phyloP scores from a whole-genome alignment of 2,113 vertebrate species.

The Pachyramphus minor region DNA sequence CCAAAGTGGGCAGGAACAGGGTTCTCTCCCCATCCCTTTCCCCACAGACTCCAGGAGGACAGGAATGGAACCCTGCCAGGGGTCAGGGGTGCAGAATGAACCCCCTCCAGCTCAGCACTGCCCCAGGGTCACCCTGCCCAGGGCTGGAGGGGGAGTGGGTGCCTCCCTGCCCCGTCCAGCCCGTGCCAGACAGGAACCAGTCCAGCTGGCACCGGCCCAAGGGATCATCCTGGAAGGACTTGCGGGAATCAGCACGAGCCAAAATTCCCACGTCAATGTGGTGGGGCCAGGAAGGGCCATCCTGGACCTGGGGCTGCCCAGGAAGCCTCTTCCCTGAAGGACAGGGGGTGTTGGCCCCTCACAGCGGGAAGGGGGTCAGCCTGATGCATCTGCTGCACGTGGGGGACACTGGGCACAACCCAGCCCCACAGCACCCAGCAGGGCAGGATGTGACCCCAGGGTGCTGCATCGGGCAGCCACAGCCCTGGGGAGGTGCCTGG shows the following conservation, averaged over 20 bases:
- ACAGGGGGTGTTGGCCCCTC: fast-evolving
- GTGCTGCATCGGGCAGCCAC: fast-evolving
- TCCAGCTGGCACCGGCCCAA: background rate
- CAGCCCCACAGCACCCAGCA: fast-evolving
- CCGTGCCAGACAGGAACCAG: background rate
- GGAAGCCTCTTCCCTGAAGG: background rate
- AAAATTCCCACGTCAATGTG: background rate
- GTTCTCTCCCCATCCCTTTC: background rate
- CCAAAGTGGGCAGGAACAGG: fast-evolving
- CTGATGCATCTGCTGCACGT: fast-evolving
- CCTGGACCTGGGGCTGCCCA: background rate
- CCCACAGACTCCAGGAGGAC: background rate
- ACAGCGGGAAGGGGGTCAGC: fast-evolving
- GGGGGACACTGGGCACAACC: fast-evolving
- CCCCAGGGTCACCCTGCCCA: fast-evolving
- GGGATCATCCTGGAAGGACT: background rate
- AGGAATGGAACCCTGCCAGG: background rate
- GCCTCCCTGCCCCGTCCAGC: fast-evolving
- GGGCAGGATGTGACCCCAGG: background rate
- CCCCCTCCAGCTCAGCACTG: fast-evolving
- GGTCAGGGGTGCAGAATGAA: background rate
- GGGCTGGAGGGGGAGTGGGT: fast-evolving
- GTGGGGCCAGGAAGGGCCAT: background rate
- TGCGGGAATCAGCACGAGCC: background rate
- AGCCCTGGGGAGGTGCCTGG: background rate